Evolutionary conservation across 2,797 vertebrate genomes (phyloP).

Genomic region (Ctenopoma kingsleyae): DNA sequence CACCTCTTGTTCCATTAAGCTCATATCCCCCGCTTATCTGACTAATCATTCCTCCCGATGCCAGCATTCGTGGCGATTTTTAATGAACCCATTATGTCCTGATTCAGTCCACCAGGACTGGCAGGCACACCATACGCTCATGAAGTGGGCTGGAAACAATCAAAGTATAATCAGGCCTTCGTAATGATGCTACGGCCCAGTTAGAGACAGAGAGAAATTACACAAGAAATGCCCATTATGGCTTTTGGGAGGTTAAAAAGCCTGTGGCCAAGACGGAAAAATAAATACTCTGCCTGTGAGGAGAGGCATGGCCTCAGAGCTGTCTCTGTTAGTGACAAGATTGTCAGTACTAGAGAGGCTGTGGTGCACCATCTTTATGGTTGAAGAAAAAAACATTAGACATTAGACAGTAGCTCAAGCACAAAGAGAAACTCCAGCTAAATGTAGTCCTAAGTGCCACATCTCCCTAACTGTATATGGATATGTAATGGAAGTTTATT

Average conservation of each 20-base stretch:
- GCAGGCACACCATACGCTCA: conserved; percentile 52
- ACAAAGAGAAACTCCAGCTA: conserved; percentile 31
- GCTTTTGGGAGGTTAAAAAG: conserved; percentile 45
- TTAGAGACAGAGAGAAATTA: conserved; percentile 50
- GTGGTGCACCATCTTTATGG: conserved; percentile 21
- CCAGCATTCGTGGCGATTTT: conserved; percentile 75
- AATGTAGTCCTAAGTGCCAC: conserved; percentile 18
- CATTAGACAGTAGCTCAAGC: conserved; percentile 23
- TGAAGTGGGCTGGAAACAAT: conserved; percentile 78
- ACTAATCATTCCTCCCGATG: conserved; percentile 83
- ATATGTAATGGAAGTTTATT: conserved; percentile 22
- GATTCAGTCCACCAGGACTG: conserved; percentile 77
- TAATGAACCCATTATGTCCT: conserved; percentile 77
- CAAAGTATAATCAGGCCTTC: conserved; percentile 57
- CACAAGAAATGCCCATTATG: conserved; percentile 33
- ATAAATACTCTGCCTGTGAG: conserved; percentile 34
- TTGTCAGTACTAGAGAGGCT: conserved; percentile 32
- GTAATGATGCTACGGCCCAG: conserved; percentile 43
- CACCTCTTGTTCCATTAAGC: conserved; percentile 82
- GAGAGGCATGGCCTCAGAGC: conserved; percentile 35
- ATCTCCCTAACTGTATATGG: conserved; percentile 9
- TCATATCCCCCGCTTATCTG: conserved; percentile 83
- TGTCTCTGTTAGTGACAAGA: conserved; percentile 33
- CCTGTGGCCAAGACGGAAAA: conserved; percentile 31
- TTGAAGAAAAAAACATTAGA: conserved; percentile 9